phyloP scores from a whole-genome alignment of 2,888 invertebrate species.

The Metopia argyrocephala region DNA sequence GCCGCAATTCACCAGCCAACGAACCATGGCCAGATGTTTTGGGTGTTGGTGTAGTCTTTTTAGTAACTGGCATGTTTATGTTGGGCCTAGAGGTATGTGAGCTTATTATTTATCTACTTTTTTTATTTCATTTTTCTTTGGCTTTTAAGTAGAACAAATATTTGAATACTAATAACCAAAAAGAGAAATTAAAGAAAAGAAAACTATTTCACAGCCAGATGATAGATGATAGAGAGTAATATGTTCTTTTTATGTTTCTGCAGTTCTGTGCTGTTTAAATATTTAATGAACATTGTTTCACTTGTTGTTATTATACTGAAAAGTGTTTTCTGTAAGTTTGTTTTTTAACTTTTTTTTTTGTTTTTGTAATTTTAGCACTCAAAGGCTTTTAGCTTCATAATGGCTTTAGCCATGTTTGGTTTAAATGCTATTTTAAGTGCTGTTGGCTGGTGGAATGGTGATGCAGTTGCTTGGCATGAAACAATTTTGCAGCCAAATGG shows the following conservation, averaged over 20 bases:
- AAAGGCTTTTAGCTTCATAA: slow-evolving; percentile 76
- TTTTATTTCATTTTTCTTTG: background rate
- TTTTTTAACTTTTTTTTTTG: background rate
- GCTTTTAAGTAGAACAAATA: slow-evolving; percentile 11
- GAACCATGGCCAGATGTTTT: slow-evolving; percentile 82
- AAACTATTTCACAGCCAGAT: background rate
- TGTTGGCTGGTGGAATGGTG: slow-evolving; percentile 76
- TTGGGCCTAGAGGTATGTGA: slow-evolving; percentile 80
- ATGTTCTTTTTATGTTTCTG: slow-evolving; percentile 16
- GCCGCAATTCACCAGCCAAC: slow-evolving; percentile 77
- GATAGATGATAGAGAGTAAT: no score
- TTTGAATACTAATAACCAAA: background rate
- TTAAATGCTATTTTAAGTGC: slow-evolving; percentile 76
- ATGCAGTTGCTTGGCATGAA: slow-evolving; percentile 75
- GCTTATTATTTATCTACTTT: background rate
- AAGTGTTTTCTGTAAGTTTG: background rate
- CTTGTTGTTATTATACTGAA: background rate
- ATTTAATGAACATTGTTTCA: slow-evolving; percentile 27
- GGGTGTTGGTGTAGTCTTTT: slow-evolving; percentile 80
- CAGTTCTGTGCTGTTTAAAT: slow-evolving; percentile 11
- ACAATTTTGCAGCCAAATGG: slow-evolving; percentile 76
- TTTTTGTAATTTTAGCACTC: slow-evolving; percentile 73
- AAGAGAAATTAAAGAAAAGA: background rate
- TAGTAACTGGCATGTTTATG: slow-evolving; percentile 81
- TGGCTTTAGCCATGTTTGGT: slow-evolving; percentile 77